These are phyloP conservation scores for Danionella cerebrum DNA, from an alignment of 2,113 vertebrate species.

Conservation along the genomic window DNA sequence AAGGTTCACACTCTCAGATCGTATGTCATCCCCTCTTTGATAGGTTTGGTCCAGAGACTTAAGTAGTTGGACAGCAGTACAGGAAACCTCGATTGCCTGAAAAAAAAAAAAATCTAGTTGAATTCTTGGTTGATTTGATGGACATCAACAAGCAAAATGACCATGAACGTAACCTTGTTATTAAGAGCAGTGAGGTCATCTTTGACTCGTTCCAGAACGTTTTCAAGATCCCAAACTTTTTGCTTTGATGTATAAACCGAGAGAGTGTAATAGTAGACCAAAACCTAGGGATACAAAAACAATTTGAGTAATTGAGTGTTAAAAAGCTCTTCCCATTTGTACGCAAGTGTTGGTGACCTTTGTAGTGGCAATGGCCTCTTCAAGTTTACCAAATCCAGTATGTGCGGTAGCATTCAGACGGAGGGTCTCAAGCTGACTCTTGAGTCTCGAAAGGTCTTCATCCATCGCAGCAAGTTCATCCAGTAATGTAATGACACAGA, in stretches of 20 bases:
- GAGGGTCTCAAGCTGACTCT: constrained; percentile 59
- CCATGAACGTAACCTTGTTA: constrained; percentile 62
- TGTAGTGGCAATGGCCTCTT: constrained; percentile 57
- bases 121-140: neutral
- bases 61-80: constrained; percentile 56
- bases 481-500: constrained; percentile 67
- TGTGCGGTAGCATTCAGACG: constrained; percentile 27
- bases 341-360: constrained; percentile 59
- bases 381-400: constrained; percentile 58
- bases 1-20: constrained; percentile 60
- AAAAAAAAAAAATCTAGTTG: neutral
- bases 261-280: constrained; percentile 50
- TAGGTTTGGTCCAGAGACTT: constrained; percentile 56
- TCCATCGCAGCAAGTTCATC: constrained; percentile 59
- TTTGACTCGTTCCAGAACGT: constrained; percentile 54
- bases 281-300: constrained; percentile 53
- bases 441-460: constrained; percentile 53
- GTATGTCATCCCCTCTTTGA: constrained; percentile 57
- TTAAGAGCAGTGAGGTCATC: constrained; percentile 60
- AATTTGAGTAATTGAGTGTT: too few species aligned
- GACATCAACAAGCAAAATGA: neutral
- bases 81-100: constrained; percentile 44
- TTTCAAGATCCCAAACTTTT: constrained; percentile 60
- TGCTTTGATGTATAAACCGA: constrained; percentile 53
- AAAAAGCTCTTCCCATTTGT: too few species aligned